A percentile compares a stretch with the other conserved stretches of the same genome.
Conservation (phyloP, 2,797 vertebrate genomes). For the Emys orbicularis region DNA sequence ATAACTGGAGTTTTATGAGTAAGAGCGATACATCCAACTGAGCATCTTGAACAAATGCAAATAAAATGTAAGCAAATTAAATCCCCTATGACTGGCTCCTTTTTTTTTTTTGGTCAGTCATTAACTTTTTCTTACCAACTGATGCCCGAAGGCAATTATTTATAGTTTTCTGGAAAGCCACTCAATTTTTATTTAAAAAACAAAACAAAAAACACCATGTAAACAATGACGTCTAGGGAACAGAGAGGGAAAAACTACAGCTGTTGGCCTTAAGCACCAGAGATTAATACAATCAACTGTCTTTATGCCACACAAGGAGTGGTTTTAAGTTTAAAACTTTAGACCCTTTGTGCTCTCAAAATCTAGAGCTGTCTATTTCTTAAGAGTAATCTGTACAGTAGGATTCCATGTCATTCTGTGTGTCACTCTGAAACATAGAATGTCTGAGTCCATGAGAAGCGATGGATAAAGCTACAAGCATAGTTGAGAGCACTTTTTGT, state of each 20-base stretch:
- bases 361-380: not conserved
- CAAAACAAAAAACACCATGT: slow-evolving; percentile 17
- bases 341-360: not conserved
- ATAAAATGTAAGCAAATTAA: slow-evolving; percentile 59
- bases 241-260: slow-evolving; percentile 53
- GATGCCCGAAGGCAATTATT: slow-evolving; percentile 55
- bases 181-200: not conserved
- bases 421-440: not conserved
- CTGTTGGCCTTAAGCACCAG: slow-evolving; percentile 39
- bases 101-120: slow-evolving; percentile 6
- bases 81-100: slow-evolving; percentile 37
- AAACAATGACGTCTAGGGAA: slow-evolving; percentile 63
- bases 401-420: not conserved
- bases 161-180: slow-evolving; percentile 33
- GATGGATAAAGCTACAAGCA: not conserved
- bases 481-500: not conserved
- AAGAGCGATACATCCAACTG: slow-evolving; percentile 24
- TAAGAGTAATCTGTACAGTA: not conserved
- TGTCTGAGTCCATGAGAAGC: not conserved
- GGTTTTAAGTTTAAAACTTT: not conserved
- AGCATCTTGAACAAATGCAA: slow-evolving; percentile 61
- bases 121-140: slow-evolving; percentile 53
- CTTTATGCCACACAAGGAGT: not conserved
- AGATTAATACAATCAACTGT: not conserved
- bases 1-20: slow-evolving; percentile 20